phyloP scores from a whole-genome alignment of 23 tunicate species.

The Botrylloides violaceus region DNA sequence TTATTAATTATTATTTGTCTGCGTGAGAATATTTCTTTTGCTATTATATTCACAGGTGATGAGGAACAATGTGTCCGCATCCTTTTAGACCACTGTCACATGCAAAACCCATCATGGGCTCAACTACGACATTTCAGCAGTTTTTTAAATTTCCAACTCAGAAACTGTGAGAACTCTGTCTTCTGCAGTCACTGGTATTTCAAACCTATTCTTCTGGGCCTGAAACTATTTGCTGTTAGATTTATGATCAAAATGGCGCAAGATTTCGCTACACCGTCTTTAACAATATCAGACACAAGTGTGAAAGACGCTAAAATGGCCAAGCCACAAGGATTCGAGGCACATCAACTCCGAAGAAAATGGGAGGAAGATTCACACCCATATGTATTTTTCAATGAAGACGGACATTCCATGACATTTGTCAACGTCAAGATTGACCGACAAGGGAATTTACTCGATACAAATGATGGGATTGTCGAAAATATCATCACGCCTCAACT shows the following conservation, averaged over 20 bases:
- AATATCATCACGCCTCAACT: conserved; percentile 7
- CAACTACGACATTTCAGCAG: conserved; percentile 49
- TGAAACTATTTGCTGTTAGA: conserved; percentile 49
- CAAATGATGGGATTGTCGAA: conserved; percentile 30
- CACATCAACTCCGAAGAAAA: conserved; percentile 45
- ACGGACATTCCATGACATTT: conserved; percentile 44
- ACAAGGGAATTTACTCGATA: conserved; percentile 36
- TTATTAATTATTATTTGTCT: too few species aligned
- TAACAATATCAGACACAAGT: conserved; percentile 21
- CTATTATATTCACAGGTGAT: not conserved
- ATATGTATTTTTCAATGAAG: conserved; percentile 56
- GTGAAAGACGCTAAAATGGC: not conserved
- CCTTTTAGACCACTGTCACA: conserved; percentile 39
- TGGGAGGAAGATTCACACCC: conserved; percentile 63
- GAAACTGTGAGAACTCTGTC: conserved; percentile 58
- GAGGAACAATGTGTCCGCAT: conserved; percentile 30
- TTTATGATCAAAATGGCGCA: conserved; percentile 75
- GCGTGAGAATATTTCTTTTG: too few species aligned
- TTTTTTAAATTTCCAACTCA: conserved; percentile 46
- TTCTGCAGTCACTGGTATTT: conserved; percentile 11
- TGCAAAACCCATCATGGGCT: conserved; percentile 62
- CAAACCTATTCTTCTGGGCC: conserved; percentile 16
- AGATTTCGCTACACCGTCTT: conserved; percentile 72
- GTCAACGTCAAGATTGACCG: conserved; percentile 29
- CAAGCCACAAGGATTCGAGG: conserved; percentile 8